These are phyloP conservation scores for Nezara viridula DNA, from an alignment of 2,888 invertebrate genomes.

Conservation along the genomic window DNA sequence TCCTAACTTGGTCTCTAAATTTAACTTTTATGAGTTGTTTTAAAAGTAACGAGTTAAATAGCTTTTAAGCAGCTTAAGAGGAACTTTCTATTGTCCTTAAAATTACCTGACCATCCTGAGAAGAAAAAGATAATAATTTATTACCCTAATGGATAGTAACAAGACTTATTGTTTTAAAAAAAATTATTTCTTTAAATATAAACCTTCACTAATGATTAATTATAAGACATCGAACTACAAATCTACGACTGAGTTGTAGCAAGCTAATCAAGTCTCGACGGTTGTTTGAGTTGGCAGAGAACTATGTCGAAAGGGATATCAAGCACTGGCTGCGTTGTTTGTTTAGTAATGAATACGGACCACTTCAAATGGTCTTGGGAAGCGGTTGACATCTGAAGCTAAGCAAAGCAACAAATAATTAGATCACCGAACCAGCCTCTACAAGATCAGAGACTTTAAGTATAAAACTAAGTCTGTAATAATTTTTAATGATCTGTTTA, in stretches of 20 bases:
- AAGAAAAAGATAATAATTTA: background rate
- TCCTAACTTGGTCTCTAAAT: background rate
- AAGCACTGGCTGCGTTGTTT: background rate
- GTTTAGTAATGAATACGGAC: background rate
- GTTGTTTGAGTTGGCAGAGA: constrained; percentile 14
- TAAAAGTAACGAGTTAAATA: background rate
- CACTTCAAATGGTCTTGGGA: background rate
- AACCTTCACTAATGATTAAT: background rate
- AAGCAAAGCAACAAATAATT: background rate
- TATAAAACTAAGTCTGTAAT: no score
- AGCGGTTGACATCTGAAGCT: background rate
- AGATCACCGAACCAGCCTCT: background rate
- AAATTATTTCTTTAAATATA: no score
- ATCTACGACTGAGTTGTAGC: background rate
- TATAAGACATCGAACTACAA: background rate
- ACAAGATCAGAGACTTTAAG: background rate
- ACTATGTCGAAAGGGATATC: background rate
- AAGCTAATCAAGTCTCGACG: background rate
- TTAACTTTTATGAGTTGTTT: constrained; percentile 14
- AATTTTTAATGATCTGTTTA: no score
- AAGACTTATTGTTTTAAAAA: background rate
- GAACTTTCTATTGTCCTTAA: background rate
- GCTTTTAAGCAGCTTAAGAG: background rate
- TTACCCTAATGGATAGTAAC: background rate
- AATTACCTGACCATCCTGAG: background rate